These are phyloP conservation scores for Climacteris rufus DNA, from an alignment of 2,113 vertebrate genomes.

Conservation along the genomic window DNA sequence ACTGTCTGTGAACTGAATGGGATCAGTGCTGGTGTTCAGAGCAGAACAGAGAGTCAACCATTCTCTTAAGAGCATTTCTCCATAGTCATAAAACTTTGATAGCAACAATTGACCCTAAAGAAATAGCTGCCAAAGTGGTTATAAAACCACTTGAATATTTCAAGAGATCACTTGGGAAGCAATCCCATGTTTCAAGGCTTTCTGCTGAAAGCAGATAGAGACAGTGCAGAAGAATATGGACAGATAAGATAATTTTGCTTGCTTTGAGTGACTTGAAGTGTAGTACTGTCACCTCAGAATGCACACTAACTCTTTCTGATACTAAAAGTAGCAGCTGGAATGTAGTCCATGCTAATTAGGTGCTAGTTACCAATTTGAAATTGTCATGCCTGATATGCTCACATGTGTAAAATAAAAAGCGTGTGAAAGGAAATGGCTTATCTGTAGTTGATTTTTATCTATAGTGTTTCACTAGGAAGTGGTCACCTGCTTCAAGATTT, in stretches of 20 bases:
- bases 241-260: not conserved
- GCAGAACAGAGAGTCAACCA: not conserved
- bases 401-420: not conserved
- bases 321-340: not conserved
- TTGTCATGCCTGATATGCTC: not conserved
- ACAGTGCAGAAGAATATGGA: not conserved
- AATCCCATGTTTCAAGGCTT: not conserved
- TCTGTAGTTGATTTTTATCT: not conserved
- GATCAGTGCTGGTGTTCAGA: not conserved
- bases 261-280: not conserved
- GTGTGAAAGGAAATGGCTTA: not conserved
- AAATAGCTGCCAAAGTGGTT: not conserved
- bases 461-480: not conserved
- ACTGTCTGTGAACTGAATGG: not conserved
- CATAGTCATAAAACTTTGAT: not conserved
- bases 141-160: not conserved
- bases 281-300: not conserved
- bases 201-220: not conserved
- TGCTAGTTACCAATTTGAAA: not conserved
- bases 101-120: not conserved
- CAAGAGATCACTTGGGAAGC: not conserved
- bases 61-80: not conserved
- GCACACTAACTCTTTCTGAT: not conserved
- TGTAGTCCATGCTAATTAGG: not conserved
- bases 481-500: not conserved